Percentiles rank a stretch among this genome's conserved stretches.
These are phyloP conservation scores for Thamnophis sirtalis DNA, from an alignment of 2,113 vertebrate species.

Conservation along the genomic window DNA sequence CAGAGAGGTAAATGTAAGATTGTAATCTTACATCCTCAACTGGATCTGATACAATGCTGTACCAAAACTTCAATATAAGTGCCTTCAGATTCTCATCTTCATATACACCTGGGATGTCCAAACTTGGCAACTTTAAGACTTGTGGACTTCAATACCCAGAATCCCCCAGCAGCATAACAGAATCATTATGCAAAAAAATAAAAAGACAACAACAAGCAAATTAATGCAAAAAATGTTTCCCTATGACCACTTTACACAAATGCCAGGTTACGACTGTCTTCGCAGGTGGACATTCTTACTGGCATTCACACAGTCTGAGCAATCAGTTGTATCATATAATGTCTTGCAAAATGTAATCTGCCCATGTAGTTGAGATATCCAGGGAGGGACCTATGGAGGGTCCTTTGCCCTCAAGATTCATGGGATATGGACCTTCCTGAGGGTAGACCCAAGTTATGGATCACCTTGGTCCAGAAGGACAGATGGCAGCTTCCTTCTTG, in stretches of 20 bases:
- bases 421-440: not conserved
- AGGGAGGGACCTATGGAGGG: not conserved
- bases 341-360: not conserved
- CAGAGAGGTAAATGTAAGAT: not conserved
- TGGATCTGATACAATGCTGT: not conserved
- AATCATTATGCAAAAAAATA: not conserved
- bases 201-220: not conserved
- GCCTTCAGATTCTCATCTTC: not conserved
- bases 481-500: not conserved
- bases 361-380: not conserved
- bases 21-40: not conserved
- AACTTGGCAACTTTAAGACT: not conserved
- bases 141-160: not conserved
- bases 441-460: not conserved
- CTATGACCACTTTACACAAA: not conserved
- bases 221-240: not conserved
- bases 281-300: not conserved
- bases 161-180: not conserved
- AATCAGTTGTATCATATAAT: not conserved
- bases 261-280: not conserved
- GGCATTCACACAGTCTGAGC: not conserved
- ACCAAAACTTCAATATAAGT: not conserved
- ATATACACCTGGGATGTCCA: not conserved
- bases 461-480: not conserved
- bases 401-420: not conserved